These are phyloP conservation scores for Chalcosyrphus nemorum DNA, from an alignment of 2,888 invertebrate genomes.

Conservation along the genomic window DNA sequence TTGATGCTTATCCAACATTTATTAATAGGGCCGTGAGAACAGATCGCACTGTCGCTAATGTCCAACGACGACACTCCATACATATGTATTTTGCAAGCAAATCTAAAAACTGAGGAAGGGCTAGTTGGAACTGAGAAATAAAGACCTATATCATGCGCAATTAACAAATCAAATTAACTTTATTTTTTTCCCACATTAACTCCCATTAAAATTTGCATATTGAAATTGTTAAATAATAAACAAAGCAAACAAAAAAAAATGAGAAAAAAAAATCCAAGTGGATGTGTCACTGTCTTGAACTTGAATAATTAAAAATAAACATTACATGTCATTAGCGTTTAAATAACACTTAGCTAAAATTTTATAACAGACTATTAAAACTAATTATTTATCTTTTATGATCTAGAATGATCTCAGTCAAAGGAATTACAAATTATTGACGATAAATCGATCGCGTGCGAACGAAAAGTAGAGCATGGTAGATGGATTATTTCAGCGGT, in stretches of 20 bases:
- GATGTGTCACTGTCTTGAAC: neutral
- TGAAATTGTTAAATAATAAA: neutral
- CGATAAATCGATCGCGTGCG: neutral
- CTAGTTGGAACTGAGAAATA: neutral
- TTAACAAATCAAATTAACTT: neutral
- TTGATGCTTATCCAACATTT: neutral
- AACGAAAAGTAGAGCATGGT: neutral
- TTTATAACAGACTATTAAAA: too few relatives aligned
- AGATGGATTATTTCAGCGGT: too few relatives aligned
- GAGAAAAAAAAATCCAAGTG: neutral
- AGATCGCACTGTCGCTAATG: neutral
- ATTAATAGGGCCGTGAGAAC: neutral
- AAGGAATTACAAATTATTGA: too few relatives aligned
- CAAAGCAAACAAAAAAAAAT: neutral
- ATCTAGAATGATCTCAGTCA: too few relatives aligned
- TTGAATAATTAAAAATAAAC: neutral
- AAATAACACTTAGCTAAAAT: too few relatives aligned
- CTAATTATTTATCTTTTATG: too few relatives aligned
- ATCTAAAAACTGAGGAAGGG: neutral
- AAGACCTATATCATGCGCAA: neutral
- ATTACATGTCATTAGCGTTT: neutral
- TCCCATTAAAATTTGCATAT: neutral
- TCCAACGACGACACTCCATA: neutral
- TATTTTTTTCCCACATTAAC: neutral
- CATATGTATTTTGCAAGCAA: neutral